phyloP scores from a whole-genome alignment of 2,888 invertebrate species.

The Cantharis rufa region DNA sequence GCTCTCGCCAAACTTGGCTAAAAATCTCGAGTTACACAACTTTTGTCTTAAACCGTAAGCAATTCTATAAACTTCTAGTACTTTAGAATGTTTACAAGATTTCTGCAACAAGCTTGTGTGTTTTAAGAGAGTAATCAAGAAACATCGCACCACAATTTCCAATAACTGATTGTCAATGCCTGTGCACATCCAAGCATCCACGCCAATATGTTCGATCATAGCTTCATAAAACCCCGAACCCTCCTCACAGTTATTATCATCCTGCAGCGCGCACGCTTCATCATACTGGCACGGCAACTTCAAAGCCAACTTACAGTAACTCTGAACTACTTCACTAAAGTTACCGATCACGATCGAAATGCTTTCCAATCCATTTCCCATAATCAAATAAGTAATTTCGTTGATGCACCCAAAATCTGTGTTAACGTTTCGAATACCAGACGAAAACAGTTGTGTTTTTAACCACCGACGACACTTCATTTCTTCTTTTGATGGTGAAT shows the following conservation, averaged over 20 bases:
- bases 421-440: conserved; percentile 43
- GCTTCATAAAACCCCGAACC: conserved; percentile 47
- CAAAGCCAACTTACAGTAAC: conserved; percentile 45
- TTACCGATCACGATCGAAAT: conserved; percentile 29
- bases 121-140: conserved; percentile 59
- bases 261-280: conserved; percentile 47
- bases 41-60: conserved; percentile 45
- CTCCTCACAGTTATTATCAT: conserved; percentile 33
- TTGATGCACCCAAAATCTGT: conserved; percentile 34
- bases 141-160: conserved; percentile 57
- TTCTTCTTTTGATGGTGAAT: conserved; percentile 56
- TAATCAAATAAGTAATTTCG: conserved; percentile 36
- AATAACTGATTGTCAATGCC: conserved; percentile 55
- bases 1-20: conserved; percentile 23
- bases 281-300: conserved; percentile 49
- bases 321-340: conserved; percentile 38
- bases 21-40: conserved; percentile 39
- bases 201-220: conserved; percentile 52
- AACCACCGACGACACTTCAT: conserved; percentile 56
- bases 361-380: conserved; percentile 32
- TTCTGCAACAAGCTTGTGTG: conserved; percentile 58
- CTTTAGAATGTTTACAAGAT: conserved; percentile 43
- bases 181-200: conserved; percentile 59
- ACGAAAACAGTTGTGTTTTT: conserved; percentile 52
- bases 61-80: conserved; percentile 51